phyloP scores from a whole-genome alignment of 2,888 invertebrate species.

The Drosophila ezoana region DNA sequence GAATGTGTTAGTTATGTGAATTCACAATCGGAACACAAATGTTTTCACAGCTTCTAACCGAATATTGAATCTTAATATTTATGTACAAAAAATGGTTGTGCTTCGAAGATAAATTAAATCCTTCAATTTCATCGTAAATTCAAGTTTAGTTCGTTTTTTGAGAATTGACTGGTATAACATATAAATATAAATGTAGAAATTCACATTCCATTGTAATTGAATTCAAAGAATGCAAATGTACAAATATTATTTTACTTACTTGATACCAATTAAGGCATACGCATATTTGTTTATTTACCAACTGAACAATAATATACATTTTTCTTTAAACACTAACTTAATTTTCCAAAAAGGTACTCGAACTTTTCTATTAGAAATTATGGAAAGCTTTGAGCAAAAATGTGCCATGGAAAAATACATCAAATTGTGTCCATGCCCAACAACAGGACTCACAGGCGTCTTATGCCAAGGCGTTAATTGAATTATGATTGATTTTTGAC shows the following conservation, averaged over 20 bases:
- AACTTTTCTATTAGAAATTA: not conserved
- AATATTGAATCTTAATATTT: constrained; percentile 33
- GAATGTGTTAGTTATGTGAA: constrained; percentile 22
- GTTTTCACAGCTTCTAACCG: constrained; percentile 16
- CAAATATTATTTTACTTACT: no score
- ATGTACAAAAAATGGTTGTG: constrained; percentile 36
- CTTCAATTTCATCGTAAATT: not conserved
- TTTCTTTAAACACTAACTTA: no score
- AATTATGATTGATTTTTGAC: constrained; percentile 73
- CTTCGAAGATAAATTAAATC: constrained; percentile 14
- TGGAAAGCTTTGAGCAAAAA: not conserved
- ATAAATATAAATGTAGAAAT: constrained; percentile 21
- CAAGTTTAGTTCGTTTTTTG: constrained; percentile 16
- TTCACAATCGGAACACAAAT: constrained; percentile 29
- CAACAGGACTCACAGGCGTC: constrained; percentile 12
- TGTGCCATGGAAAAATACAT: not conserved
- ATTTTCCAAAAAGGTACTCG: not conserved
- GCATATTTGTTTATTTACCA: constrained; percentile 42
- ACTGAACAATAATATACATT: constrained; percentile 42
- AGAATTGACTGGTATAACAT: constrained; percentile 20
- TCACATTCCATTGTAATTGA: constrained; percentile 21
- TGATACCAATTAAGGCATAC: constrained; percentile 28
- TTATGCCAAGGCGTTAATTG: constrained; percentile 61
- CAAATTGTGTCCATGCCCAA: not conserved
- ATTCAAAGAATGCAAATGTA: constrained; percentile 30